A percentile compares a stretch with the other conserved stretches of the same genome.
Evolutionary conservation across 2,113 vertebrate species (phyloP).

Genomic region (Cavia aperea): DNA sequence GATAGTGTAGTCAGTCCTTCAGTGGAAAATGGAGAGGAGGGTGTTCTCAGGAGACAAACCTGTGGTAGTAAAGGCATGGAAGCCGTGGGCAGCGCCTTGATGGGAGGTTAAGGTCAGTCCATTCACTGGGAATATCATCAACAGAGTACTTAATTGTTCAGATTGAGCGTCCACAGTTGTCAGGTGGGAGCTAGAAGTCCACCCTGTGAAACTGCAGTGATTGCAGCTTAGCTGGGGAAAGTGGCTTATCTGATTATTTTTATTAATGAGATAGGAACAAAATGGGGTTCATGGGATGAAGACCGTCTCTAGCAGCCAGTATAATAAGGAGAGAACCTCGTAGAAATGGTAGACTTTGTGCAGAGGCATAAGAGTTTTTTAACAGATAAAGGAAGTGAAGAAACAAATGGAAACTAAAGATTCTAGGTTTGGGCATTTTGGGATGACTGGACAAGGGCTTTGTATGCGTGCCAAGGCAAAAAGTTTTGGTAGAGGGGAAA

Average conservation of each 20-base stretch:
- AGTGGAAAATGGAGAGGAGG: not conserved
- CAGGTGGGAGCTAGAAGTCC: not conserved
- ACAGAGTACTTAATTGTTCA: not conserved
- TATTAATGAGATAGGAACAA: not conserved
- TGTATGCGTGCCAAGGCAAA: not conserved
- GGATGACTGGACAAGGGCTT: not conserved
- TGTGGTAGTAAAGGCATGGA: not conserved
- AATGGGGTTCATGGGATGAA: not conserved
- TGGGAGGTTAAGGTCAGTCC: not conserved
- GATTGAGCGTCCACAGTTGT: not conserved
- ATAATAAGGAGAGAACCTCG: not conserved
- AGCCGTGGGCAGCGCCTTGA: not conserved
- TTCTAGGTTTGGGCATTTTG: not conserved
- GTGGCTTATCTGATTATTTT: slow-evolving; percentile 5
- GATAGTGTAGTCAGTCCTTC: not conserved
- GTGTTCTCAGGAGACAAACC: not conserved
- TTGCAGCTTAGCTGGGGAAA: not conserved
- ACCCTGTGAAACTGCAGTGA: not conserved
- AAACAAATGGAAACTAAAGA: not conserved
- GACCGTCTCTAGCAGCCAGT: not conserved
- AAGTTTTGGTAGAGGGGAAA: slow-evolving; percentile 12
- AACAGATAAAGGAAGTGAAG: not conserved
- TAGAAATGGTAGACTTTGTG: not conserved
- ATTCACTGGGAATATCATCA: not conserved
- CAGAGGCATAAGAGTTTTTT: not conserved